Evolutionary conservation across 2,797 vertebrate genomes (phyloP), one percentile per base, ranked within the genome.

Genomic region (Bovichtus variegatus): DNA sequence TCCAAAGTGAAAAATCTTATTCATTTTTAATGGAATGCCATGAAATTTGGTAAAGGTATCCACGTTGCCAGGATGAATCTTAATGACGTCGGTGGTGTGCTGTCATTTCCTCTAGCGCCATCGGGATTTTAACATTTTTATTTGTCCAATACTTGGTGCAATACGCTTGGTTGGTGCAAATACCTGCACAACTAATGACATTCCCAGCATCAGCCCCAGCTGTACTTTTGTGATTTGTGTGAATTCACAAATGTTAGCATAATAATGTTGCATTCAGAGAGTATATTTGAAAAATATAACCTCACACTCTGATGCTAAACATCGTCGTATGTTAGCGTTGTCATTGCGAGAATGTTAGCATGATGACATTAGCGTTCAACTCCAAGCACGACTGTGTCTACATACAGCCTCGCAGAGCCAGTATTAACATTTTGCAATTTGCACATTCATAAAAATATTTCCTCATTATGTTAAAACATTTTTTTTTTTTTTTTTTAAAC

Each of bases 371-470:
- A 59, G 54, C 46, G 44, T 65, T 65, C 53, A 21, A 53, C 57
- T 57, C 23, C 57, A 62, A 67, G 9, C n/a, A 25, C 13, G 40
- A 49, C 49, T 18, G 8, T 41, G 27, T 27, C n/a, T 59, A n/a
- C 31, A 50, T 53, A 31, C 23, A 46, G 2, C 47, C 27, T 61
- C 36, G 25, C 36, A 34, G 53, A 23, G 31, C 13, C 43, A 25
- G 2, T 61, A 38, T 51, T 40, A 21, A 74, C 13, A 54, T 47
- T 64, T 62, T 53, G 57, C 10, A 53, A 44, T 31, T 62, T 54
- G 50, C n/a, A 12, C 5, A n/a, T 38, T 51, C 19, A 53, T 38
- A 59, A 29, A 60, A 40, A 13, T 1, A 12, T 50, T 59, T 31
- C 34, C 23, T 16, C 18, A 50, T 21, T 40, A 8, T 11, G 4